Evolutionary conservation across 2,888 invertebrate genomes (phyloP), one percentile per base, ranked within the genome.

Genomic region (Ectemnius lituratus): DNA sequence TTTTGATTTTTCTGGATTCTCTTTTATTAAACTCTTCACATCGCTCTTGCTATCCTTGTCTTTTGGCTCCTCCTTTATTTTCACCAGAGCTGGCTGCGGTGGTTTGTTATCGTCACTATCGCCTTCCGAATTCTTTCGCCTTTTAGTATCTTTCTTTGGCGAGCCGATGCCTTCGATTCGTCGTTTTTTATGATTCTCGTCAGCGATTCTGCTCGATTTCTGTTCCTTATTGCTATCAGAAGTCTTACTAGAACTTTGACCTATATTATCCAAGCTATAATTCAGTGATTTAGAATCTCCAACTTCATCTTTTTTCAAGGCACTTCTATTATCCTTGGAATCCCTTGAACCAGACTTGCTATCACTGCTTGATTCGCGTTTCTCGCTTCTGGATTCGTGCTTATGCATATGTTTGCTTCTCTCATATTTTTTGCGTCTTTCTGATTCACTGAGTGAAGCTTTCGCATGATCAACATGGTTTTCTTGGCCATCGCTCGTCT

Each of bases 181-280:
- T 45, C 86, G 83, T 75, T 86, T 88, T 52, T 76, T 83, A 20
- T 68, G 65, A 71, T 69, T 68, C 6, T 84, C 81, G 2, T 83
- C 81, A 28, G 52, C 78, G 47, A 71, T 75, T 28, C 75, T 73
- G 3, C n/a, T 14, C n/a, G 65, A 59, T 27, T 60, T 57, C 62
- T 63, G 75, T 56, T 68, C 4, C 18, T 59, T 77, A 69, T 58
- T 76, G 49, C 66, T 81, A 58, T 78, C 80, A 1, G 78, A 75
- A 13, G 75, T 65, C 73, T 75, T 84, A n/a, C 59, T 70, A 59
- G 72, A 78, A 57, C 64, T 73, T 75, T 81, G 87, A 49, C 75
- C 79, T n/a, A 66, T 62, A 16, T 78, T 77, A 18, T 85, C 82
- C 8, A 67, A 70, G 37, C 4, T 67, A 63, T 77, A 46, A 23